A percentile compares a stretch with the other conserved stretches of the same genome.
Conservation (phyloP, 2,888 invertebrate genomes). For the Cheilosia variabilis region DNA sequence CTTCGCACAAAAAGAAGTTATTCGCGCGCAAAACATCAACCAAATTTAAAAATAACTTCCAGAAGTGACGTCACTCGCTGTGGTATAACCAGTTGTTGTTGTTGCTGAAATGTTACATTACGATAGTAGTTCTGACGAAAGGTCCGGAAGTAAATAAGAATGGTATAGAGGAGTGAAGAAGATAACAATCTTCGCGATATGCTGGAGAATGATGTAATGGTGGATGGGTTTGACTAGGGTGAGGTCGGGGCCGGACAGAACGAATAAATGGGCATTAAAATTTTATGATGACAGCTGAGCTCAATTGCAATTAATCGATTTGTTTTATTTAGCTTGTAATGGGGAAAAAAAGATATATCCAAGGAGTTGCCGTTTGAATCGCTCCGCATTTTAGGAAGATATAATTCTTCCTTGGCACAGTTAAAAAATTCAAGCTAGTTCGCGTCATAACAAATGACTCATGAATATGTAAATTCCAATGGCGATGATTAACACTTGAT, state of each 20-base stretch:
- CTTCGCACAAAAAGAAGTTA: conserved; percentile 1
- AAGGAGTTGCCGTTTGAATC: neutral
- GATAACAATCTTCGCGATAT: conserved; percentile 1
- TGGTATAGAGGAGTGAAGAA: neutral
- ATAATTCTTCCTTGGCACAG: neutral
- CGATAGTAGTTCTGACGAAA: conserved; percentile 8
- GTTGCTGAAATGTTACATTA: conserved; percentile 13
- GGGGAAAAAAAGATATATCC: neutral
- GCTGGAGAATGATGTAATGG: conserved; percentile 48
- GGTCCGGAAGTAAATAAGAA: conserved; percentile 13
- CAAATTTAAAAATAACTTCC: conserved; percentile 47
- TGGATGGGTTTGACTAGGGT: conserved; percentile 16
- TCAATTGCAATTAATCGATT: conserved; percentile 9
- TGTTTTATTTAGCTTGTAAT: neutral
- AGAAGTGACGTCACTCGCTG: conserved; percentile 42
- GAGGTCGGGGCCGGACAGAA: conserved; percentile 15
- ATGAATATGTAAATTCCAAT: neutral
- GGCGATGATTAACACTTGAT: neutral
- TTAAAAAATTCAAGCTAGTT: neutral
- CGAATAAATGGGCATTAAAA: conserved; percentile 3
- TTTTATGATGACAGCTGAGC: neutral
- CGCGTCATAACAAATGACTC: neutral
- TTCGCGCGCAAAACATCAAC: conserved; percentile 11
- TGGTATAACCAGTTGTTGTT: neutral
- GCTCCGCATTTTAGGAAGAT: neutral